These are phyloP conservation scores for Linurgus olivaceus DNA, from an alignment of 2,797 vertebrate genomes.

Conservation along the genomic window DNA sequence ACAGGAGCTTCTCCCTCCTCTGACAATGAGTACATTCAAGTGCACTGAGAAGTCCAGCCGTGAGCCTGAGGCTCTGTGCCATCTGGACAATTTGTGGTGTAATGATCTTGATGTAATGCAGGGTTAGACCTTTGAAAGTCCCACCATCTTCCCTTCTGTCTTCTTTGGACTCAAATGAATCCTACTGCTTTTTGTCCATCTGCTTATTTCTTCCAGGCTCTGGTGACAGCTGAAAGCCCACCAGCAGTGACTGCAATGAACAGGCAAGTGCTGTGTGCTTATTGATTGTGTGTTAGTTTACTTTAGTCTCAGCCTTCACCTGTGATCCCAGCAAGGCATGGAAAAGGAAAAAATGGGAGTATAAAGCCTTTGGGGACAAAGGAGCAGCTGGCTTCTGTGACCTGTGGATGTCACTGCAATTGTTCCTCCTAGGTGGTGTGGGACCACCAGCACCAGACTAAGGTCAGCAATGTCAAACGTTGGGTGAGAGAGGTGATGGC, in stretches of 20 bases:
- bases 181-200: constrained; percentile 57
- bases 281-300: background rate
- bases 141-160: constrained; percentile 53
- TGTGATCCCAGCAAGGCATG: background rate
- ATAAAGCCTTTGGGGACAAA: background rate
- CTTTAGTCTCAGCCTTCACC: background rate
- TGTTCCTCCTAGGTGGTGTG: background rate
- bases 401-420: constrained; percentile 6
- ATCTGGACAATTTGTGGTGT: constrained; percentile 63
- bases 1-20: background rate
- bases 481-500: background rate
- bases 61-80: constrained; percentile 28
- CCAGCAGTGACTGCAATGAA: background rate
- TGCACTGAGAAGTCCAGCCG: background rate
- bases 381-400: background rate
- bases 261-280: constrained; percentile 20
- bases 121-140: constrained; percentile 50
- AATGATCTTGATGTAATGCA: constrained; percentile 67
- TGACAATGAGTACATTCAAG: background rate
- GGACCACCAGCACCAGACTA: background rate
- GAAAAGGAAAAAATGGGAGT: background rate
- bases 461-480: background rate
- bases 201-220: constrained; percentile 53
- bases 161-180: constrained; percentile 30
- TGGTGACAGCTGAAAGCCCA: constrained; percentile 39